phyloP scores from a whole-genome alignment of 2,797 vertebrate genomes.

The Clarias pachynema region DNA sequence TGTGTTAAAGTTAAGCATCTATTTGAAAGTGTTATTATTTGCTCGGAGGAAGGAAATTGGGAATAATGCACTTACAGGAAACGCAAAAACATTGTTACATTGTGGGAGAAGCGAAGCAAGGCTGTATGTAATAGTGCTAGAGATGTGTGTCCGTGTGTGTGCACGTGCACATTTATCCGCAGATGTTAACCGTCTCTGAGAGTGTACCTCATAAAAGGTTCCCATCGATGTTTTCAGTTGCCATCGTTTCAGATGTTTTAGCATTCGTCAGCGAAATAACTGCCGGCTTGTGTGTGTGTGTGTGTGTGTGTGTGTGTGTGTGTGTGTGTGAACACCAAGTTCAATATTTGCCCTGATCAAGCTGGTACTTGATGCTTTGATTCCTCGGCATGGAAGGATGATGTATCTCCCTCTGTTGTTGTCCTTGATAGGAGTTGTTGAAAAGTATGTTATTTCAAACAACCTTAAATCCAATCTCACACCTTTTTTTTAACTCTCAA shows the following conservation, averaged over 20 bases:
- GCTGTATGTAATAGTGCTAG: not conserved
- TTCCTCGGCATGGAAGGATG: conserved; percentile 51
- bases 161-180: conserved; percentile 7
- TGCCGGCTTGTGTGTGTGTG: conserved; percentile 20
- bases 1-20: not conserved
- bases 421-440: conserved; percentile 70
- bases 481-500: not conserved
- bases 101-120: conserved; percentile 2
- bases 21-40: conserved; percentile 33
- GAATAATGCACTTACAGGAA: conserved; percentile 56
- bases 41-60: conserved; percentile 46
- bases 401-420: conserved; percentile 55
- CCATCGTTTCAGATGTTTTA: conserved; percentile 13
- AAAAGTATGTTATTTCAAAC: conserved; percentile 66
- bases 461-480: not conserved
- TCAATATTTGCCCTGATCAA: conserved; percentile 27
- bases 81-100: conserved; percentile 27
- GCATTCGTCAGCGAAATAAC: not conserved
- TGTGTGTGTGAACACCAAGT: conserved; percentile 24
- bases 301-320: not conserved
- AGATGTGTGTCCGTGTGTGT: conserved; percentile 14
- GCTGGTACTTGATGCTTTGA: conserved; percentile 37
- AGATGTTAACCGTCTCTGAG: conserved; percentile 32
- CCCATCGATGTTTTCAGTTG: conserved; percentile 20
- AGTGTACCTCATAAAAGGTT: conserved; percentile 33